Percentiles rank a stretch among this genome's conserved stretches.
Conservation (phyloP, 2,797 vertebrate genomes). For the Typhlichthys subterraneus region DNA sequence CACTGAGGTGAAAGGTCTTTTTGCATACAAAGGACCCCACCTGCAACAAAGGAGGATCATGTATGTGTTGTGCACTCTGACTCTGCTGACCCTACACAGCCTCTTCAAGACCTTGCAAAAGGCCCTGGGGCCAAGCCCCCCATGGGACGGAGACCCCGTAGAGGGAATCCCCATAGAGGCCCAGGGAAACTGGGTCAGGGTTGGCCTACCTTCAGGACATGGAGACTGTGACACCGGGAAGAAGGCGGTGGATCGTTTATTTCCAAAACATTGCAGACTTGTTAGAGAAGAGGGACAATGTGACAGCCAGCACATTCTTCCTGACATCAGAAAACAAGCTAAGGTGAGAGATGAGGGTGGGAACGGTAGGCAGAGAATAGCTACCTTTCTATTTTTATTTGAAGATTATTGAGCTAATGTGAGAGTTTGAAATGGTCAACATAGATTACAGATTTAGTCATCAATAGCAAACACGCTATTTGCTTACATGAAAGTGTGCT, state of each 20-base stretch:
- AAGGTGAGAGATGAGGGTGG: conserved; percentile 59
- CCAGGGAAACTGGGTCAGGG: neutral
- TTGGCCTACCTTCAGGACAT: neutral
- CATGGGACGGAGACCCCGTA: neutral
- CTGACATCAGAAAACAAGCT: conserved; percentile 13
- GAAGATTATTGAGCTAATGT: too few species aligned
- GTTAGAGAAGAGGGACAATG: conserved; percentile 9
- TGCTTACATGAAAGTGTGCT: too few species aligned
- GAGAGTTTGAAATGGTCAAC: neutral
- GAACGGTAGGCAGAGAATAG: neutral
- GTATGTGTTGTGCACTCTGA: conserved; percentile 73
- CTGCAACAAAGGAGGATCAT: conserved; percentile 44
- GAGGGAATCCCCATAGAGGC: neutral
- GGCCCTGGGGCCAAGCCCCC: neutral
- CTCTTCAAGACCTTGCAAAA: conserved; percentile 55
- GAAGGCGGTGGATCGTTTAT: neutral
- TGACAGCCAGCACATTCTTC: neutral
- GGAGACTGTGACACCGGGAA: neutral
- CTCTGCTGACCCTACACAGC: conserved; percentile 64
- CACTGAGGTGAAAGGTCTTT: neutral
- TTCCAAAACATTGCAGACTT: neutral
- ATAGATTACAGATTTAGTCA: too few species aligned
- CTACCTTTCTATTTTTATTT: too few species aligned
- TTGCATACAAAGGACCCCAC: neutral
- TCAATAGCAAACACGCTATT: too few species aligned